A percentile compares a stretch with the other conserved stretches of the same genome.
Evolutionary conservation across 2,113 vertebrate genomes (phyloP).

Genomic region (Syrmaticus mikado): DNA sequence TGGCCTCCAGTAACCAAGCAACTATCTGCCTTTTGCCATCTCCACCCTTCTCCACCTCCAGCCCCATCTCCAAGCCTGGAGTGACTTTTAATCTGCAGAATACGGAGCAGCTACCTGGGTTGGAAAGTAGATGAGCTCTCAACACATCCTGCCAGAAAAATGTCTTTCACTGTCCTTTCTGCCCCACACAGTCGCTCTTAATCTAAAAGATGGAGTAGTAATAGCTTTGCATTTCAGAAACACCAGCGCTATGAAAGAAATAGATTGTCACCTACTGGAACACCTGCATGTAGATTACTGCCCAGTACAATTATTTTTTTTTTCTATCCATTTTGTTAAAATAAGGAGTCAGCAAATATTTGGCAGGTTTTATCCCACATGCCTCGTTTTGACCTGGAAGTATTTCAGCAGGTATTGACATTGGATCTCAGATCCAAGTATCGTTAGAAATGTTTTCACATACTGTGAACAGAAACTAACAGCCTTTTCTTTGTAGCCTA

Average conservation of each 20-base stretch:
- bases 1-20: background rate
- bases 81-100: background rate
- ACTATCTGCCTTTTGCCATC: background rate
- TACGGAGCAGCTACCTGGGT: background rate
- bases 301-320: background rate
- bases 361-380: background rate
- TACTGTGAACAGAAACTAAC: background rate
- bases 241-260: background rate
- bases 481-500: background rate
- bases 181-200: background rate
- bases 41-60: background rate
- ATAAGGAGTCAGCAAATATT: background rate
- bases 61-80: background rate
- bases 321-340: background rate
- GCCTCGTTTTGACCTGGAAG: background rate
- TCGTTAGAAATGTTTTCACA: background rate
- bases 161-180: background rate
- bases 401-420: background rate
- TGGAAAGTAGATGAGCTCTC: background rate
- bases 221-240: background rate
- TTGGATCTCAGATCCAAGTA: background rate
- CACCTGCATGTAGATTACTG: background rate
- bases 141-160: background rate
- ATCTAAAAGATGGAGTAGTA: background rate
- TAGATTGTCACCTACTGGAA: background rate